phyloP scores from a whole-genome alignment of 1,140 invertebrate genomes.

The Wiebesia pumilae region DNA sequence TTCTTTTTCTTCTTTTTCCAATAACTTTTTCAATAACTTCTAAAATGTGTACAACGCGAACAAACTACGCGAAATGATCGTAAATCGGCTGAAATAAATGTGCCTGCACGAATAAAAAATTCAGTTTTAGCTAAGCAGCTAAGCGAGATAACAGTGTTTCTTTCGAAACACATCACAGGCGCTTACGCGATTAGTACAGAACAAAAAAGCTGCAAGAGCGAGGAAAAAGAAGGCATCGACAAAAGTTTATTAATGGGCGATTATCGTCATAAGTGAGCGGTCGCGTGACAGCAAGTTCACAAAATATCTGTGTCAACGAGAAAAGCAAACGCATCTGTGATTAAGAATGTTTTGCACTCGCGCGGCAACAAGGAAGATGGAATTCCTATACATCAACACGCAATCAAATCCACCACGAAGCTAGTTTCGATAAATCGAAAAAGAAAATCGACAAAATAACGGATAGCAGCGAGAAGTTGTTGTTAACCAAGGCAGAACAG shows the following conservation, averaged over 20 bases:
- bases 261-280: slow-evolving; percentile 31
- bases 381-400: slow-evolving; percentile 17
- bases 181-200: background rate
- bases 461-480: background rate
- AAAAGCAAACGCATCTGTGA: slow-evolving; percentile 15
- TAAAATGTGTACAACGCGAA: background rate
- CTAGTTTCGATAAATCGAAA: background rate
- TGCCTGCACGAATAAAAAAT: slow-evolving; percentile 16
- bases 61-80: slow-evolving; percentile 18
- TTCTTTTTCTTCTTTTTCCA: background rate
- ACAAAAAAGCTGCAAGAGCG: background rate
- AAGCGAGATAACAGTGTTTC: slow-evolving; percentile 41
- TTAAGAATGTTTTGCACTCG: background rate
- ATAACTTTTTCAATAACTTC: background rate
- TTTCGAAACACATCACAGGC: slow-evolving; percentile 28
- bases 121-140: background rate
- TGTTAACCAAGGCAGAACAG: background rate
- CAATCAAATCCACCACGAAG: background rate
- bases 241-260: slow-evolving; percentile 41
- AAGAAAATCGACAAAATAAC: background rate
- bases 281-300: slow-evolving; percentile 25
- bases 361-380: background rate
- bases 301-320: slow-evolving; percentile 48
- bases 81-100: slow-evolving; percentile 26
- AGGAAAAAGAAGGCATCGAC: slow-evolving; percentile 7